Evolutionary conservation across 2,113 vertebrate genomes (phyloP), one percentile per base, ranked within the genome.

Genomic region (Centrocercus urophasianus): DNA sequence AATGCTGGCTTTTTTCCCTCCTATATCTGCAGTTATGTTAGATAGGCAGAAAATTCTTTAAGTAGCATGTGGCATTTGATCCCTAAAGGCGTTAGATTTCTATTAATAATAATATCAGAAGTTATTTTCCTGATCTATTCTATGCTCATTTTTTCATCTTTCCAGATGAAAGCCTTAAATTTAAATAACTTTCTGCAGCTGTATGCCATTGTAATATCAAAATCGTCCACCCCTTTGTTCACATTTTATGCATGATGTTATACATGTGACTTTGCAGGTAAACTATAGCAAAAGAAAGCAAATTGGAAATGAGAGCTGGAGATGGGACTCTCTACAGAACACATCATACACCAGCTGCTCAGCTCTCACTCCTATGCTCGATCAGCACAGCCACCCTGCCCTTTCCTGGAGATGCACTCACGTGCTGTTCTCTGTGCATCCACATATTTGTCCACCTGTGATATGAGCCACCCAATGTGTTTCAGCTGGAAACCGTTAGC

Each of bases 371-470:
- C 10, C 7, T 17, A 15, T 30, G 15, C 15, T 54, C 15, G 3
- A 28, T 54, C 15, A 57, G 54, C 54, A 57, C 54, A 57, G 54
- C 21, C 1, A 4, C 56, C 66, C 36, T 4, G 3, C 42, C 30
- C 0, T 0, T 8, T 61, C 48, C 85, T 14, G 13, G 56, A 5
- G 3, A 28, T 10, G 13, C 34, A 9, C 57, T 3, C 13, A 28
- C 30, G 63, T 67, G 25, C 45, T 52, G 10, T 9, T 56, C 56
- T 52, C 61, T 7, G 10, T 34, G 40, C 40, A n/a, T 32, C 28
- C 13, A 0, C 0, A 1, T 17, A 17, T 24, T 63, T 32, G 20
- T 60, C 28, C 48, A 43, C 34, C 50, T 45, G 27, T 3, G 17
- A 25, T 11, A 19, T 5, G 43, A 70, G 70, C 69, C 60, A 13